Percentiles rank a stretch among this genome's conserved stretches.
phyloP scores from a whole-genome alignment of 1,140 invertebrate species.

The Notospermus geniculatus region DNA sequence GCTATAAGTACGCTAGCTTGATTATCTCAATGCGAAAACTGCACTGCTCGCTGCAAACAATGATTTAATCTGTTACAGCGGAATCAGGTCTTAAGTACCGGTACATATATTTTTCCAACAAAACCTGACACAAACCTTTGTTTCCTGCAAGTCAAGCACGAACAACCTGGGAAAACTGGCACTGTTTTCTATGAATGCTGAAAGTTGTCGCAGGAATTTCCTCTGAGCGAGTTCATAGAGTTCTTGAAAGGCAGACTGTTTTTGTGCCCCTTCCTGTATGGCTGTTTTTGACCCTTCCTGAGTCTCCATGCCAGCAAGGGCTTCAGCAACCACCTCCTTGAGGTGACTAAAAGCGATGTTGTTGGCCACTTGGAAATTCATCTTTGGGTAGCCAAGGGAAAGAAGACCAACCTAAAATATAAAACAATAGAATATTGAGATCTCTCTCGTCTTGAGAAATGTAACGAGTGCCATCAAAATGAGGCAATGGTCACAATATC shows the following conservation, averaged over 20 bases:
- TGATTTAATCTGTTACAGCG: too few species aligned
- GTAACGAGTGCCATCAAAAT: too few species aligned
- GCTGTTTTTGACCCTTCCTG: neutral
- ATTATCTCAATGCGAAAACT: too few species aligned
- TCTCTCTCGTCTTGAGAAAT: too few species aligned
- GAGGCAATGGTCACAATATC: too few species aligned
- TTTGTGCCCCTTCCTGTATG: neutral
- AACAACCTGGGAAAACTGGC: conserved; percentile 23
- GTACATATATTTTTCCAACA: too few species aligned
- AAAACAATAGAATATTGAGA: neutral
- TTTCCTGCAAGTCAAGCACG: conserved; percentile 18
- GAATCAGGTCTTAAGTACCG: too few species aligned
- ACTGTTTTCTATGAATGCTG: conserved; percentile 9
- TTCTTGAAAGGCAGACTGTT: conserved; percentile 18
- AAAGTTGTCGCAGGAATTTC: conserved; percentile 26
- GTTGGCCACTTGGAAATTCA: conserved; percentile 8
- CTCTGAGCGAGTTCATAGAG: conserved; percentile 28
- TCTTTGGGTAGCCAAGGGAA: conserved; percentile 6
- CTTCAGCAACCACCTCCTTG: neutral
- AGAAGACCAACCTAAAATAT: conserved; percentile 10
- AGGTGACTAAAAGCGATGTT: neutral
- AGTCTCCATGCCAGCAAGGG: neutral
- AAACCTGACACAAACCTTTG: too few species aligned
- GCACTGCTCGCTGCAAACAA: too few species aligned
- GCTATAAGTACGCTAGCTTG: too few species aligned